A percentile compares a stretch with the other conserved stretches of the same genome.
These are phyloP conservation scores for Microtus ochrogaster DNA, from an alignment of 2,113 vertebrate species.

Conservation along the genomic window DNA sequence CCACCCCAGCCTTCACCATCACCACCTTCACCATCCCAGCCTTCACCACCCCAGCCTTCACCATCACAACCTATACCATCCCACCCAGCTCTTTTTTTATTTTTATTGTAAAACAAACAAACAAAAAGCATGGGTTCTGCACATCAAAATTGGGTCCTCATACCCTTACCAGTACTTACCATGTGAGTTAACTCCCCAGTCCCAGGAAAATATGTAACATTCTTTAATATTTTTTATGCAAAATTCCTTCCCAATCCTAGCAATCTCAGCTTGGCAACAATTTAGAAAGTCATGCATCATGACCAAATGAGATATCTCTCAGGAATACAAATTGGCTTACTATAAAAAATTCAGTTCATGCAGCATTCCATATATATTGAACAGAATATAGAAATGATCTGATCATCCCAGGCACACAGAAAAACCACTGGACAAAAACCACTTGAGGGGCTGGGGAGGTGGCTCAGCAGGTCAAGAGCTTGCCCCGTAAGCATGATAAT, in stretches of 20 bases:
- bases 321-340: neutral
- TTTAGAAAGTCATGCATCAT: neutral
- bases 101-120: neutral
- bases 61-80: too few species aligned
- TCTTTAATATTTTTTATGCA: neutral
- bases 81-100: too few species aligned
- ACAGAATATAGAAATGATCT: neutral
- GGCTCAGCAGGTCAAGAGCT: neutral
- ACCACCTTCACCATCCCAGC: too few species aligned
- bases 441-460: neutral
- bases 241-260: neutral
- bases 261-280: slow-evolving; percentile 9
- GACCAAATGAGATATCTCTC: neutral
- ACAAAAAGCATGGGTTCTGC: neutral
- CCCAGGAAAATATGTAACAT: neutral
- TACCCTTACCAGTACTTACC: neutral
- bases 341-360: neutral
- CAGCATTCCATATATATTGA: neutral
- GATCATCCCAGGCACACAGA: neutral
- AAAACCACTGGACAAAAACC: neutral
- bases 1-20: too few species aligned
- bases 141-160: neutral
- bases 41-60: too few species aligned
- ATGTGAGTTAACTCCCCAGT: neutral
- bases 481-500: too few species aligned